Percentiles rank a stretch among this genome's conserved stretches.
These are phyloP conservation scores for Meleagris gallopavo DNA, from an alignment of 2,113 vertebrate genomes.

Conservation along the genomic window DNA sequence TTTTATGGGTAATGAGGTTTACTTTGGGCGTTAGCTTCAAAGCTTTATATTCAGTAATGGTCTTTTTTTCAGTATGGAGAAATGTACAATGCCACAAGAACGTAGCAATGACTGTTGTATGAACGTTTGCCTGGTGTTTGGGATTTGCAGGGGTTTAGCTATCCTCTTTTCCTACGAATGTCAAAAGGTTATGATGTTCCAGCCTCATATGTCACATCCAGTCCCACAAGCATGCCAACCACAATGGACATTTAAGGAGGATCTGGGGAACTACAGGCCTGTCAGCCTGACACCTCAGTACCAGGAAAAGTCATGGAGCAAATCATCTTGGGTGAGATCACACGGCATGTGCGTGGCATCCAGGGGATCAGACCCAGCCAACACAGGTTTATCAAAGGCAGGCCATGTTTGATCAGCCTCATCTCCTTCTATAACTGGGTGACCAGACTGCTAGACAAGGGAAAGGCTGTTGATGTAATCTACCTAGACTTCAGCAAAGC, in stretches of 20 bases:
- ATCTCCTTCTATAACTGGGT: too few relatives aligned
- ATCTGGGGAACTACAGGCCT: too few relatives aligned
- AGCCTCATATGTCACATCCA: background rate
- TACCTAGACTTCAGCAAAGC: too few relatives aligned
- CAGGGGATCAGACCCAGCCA: too few relatives aligned
- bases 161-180: background rate
- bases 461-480: too few relatives aligned
- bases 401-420: too few relatives aligned
- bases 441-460: too few relatives aligned
- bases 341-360: too few relatives aligned
- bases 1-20: background rate
- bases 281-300: too few relatives aligned
- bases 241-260: background rate
- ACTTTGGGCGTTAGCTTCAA: background rate
- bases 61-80: background rate
- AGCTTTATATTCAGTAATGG: background rate
- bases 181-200: background rate
- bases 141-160: background rate
- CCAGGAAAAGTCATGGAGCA: too few relatives aligned
- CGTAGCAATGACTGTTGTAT: background rate
- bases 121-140: background rate
- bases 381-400: too few relatives aligned
- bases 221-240: background rate
- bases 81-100: background rate
- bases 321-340: too few relatives aligned